phyloP scores from a whole-genome alignment of 2,113 vertebrate genomes.

The Phylloscopus trochilus region DNA sequence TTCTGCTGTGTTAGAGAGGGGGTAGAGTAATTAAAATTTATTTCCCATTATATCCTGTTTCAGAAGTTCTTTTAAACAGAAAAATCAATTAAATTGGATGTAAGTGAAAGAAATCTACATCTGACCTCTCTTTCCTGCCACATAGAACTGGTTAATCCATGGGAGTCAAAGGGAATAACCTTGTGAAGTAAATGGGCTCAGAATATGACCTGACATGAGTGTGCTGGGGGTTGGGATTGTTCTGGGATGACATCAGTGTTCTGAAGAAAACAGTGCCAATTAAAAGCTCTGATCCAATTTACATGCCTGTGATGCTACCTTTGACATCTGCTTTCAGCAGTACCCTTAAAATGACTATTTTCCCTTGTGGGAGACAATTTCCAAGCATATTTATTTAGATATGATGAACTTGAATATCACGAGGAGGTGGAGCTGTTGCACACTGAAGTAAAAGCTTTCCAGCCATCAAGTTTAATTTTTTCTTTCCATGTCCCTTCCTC shows the following conservation, averaged over 20 bases:
- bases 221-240: background rate
- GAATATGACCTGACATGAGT: background rate
- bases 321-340: constrained; percentile 27
- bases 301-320: constrained; percentile 6
- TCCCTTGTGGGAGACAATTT: constrained; percentile 5
- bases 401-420: background rate
- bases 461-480: background rate
- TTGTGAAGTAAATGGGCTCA: constrained; percentile 34
- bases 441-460: background rate
- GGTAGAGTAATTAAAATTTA: background rate
- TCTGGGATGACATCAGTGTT: constrained; percentile 2
- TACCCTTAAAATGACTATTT: constrained; percentile 44
- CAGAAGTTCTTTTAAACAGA: background rate
- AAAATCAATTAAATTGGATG: background rate
- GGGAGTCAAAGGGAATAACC: constrained; percentile 35
- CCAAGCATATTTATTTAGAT: constrained; percentile 24
- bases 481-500: background rate
- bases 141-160: background rate
- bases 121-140: background rate
- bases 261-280: constrained; percentile 1
- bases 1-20: background rate
- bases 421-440: background rate
- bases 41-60: background rate
- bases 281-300: constrained; percentile 31
- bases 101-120: background rate